phyloP scores from a whole-genome alignment of 2,888 invertebrate genomes.

The Conus canariensis region DNA sequence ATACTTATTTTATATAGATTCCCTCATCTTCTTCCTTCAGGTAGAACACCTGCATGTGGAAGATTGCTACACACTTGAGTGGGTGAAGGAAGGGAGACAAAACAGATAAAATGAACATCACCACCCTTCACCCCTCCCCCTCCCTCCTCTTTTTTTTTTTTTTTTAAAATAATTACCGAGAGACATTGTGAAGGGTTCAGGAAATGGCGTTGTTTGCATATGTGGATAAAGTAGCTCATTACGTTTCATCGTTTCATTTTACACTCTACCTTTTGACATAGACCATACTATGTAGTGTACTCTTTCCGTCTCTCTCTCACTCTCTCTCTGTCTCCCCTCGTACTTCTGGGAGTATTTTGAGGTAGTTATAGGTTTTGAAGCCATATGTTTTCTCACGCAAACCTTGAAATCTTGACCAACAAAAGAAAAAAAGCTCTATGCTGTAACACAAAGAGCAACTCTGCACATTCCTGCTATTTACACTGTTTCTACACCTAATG shows the following conservation, averaged over 20 bases:
- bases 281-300: neutral
- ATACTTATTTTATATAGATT: too few relatives aligned
- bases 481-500: neutral
- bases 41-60: too few relatives aligned
- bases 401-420: neutral
- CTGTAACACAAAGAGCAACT: neutral
- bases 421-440: neutral
- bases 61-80: too few relatives aligned
- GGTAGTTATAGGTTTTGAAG: neutral
- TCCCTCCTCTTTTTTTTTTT: too few relatives aligned
- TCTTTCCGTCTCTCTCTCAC: neutral
- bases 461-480: slow-evolving; percentile 2
- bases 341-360: neutral
- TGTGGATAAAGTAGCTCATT: too few relatives aligned
- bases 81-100: too few relatives aligned
- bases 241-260: neutral
- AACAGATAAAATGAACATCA: too few relatives aligned
- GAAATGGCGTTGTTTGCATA: neutral
- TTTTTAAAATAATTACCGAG: neutral
- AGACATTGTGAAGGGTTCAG: neutral
- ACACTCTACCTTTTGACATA: neutral
- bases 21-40: too few relatives aligned
- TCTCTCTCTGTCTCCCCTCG: neutral
- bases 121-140: too few relatives aligned
- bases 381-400: neutral